Conservation (phyloP, 2,888 invertebrate genomes). For the Hirtodrosophila alboralis region DNA sequence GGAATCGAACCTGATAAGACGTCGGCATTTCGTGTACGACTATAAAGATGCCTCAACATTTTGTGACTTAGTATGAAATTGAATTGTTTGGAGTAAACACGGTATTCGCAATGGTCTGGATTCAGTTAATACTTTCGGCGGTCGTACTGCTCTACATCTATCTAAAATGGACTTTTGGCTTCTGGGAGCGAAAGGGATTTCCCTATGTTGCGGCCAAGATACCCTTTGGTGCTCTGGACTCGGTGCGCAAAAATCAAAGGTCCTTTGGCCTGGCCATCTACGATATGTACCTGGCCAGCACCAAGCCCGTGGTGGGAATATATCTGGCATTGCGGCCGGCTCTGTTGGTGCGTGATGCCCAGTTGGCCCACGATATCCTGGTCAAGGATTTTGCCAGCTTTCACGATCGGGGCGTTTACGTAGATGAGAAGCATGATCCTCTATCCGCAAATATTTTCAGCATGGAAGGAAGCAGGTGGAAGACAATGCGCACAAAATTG, state of each 20-base stretch:
- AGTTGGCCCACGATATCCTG: slow-evolving; percentile 86
- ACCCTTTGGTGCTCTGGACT: slow-evolving; percentile 87
- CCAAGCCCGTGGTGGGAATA: slow-evolving; percentile 85
- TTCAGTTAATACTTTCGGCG: slow-evolving; percentile 43
- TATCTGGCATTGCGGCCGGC: slow-evolving; percentile 87
- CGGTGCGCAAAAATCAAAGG: slow-evolving; percentile 85
- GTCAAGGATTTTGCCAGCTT: slow-evolving; percentile 88
- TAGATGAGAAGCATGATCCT: slow-evolving; percentile 86
- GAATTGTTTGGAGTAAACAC: slow-evolving; percentile 3
- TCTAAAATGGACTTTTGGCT: slow-evolving; percentile 73
- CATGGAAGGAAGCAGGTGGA: slow-evolving; percentile 86
- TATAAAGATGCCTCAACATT: slow-evolving; percentile 22
- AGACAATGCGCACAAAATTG: slow-evolving; percentile 86
- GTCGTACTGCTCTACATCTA: slow-evolving; percentile 56
- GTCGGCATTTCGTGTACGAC: not conserved
- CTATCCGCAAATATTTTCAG: slow-evolving; percentile 87
- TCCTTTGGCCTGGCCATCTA: slow-evolving; percentile 88
- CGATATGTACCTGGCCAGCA: slow-evolving; percentile 85
- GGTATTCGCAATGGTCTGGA: slow-evolving; percentile 29
- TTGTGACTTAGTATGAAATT: slow-evolving; percentile 15
- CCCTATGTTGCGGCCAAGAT: slow-evolving; percentile 85
- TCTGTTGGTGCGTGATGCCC: slow-evolving; percentile 87
- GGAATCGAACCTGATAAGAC: slow-evolving; percentile 1
- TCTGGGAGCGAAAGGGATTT: slow-evolving; percentile 87
- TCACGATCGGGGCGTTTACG: slow-evolving; percentile 87